These are phyloP conservation scores for Musca vetustissima DNA, from an alignment of 1,140 invertebrate genomes.

Conservation along the genomic window DNA sequence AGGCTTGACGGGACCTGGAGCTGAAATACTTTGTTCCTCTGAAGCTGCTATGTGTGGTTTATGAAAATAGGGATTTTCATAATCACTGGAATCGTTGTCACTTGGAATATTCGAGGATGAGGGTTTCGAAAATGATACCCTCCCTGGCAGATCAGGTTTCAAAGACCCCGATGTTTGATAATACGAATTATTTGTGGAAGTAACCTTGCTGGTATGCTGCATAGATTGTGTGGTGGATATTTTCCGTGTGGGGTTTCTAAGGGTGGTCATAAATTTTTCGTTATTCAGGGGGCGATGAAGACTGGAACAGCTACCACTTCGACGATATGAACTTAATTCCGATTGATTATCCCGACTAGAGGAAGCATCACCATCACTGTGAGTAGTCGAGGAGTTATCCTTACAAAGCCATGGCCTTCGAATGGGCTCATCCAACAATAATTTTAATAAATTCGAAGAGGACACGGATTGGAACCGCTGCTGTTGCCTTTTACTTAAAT, in stretches of 20 bases:
- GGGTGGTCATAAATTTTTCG: constrained; percentile 10
- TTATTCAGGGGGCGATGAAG: neutral
- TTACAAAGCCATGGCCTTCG: constrained; percentile 48
- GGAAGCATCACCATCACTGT: constrained; percentile 33
- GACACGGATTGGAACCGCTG: constrained; percentile 33
- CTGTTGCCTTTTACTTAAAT: constrained; percentile 15
- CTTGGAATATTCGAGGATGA: constrained; percentile 28
- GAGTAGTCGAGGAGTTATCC: constrained; percentile 31
- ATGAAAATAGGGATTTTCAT: constrained; percentile 42
- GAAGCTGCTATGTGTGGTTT: neutral
- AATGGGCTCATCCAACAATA: constrained; percentile 50
- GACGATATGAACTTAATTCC: constrained; percentile 30
- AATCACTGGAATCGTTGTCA: constrained; percentile 47
- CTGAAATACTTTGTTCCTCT: constrained; percentile 35
- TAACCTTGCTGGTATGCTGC: neutral
- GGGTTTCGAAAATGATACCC: constrained; percentile 51
- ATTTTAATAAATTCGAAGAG: constrained; percentile 48
- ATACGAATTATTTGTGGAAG: neutral
- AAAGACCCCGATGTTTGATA: neutral
- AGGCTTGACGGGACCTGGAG: constrained; percentile 36
- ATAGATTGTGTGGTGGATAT: neutral
- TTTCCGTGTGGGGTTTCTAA: neutral
- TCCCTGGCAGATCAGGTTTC: constrained; percentile 48
- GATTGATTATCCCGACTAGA: constrained; percentile 42
- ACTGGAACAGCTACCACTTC: neutral